Conservation (phyloP, 2,113 vertebrate genomes). For the Tiliqua scincoides region DNA sequence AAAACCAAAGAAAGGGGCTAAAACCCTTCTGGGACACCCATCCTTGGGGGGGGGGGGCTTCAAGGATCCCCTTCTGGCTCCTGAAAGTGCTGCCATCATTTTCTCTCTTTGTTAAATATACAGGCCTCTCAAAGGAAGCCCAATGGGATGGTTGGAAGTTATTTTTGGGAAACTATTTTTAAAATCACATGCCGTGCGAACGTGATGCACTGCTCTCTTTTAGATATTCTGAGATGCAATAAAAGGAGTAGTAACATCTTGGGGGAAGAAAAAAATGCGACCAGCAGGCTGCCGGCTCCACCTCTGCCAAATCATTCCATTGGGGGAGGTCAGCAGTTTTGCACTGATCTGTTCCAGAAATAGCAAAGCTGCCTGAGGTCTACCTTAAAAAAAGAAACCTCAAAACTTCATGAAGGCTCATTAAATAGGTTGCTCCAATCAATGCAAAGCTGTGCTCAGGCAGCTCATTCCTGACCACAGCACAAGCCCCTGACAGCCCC, state of each 20-base stretch:
- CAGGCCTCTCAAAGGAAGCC: neutral
- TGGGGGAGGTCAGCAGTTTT: neutral
- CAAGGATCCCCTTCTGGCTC: neutral
- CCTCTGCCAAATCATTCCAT: neutral
- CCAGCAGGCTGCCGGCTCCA: neutral
- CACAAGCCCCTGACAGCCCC: neutral
- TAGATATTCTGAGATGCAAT: neutral
- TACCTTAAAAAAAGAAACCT: neutral
- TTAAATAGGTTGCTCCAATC: neutral
- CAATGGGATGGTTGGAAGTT: neutral
- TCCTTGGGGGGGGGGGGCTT: too few relatives aligned
- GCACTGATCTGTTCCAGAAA: neutral
- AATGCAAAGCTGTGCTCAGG: neutral
- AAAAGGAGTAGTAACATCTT: neutral
- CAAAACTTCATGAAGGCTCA: neutral
- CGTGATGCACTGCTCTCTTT: neutral
- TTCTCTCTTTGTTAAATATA: neutral
- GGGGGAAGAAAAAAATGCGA: neutral
- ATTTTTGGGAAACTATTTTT: constrained; percentile 32
- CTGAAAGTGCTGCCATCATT: neutral
- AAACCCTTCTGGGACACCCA: too few relatives aligned
- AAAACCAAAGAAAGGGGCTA: neutral
- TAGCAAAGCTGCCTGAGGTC: neutral
- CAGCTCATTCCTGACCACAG: accelerated
- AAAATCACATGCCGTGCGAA: neutral